Conservation (phyloP, 2,797 vertebrate species). For the Etheostoma nigrum region DNA sequence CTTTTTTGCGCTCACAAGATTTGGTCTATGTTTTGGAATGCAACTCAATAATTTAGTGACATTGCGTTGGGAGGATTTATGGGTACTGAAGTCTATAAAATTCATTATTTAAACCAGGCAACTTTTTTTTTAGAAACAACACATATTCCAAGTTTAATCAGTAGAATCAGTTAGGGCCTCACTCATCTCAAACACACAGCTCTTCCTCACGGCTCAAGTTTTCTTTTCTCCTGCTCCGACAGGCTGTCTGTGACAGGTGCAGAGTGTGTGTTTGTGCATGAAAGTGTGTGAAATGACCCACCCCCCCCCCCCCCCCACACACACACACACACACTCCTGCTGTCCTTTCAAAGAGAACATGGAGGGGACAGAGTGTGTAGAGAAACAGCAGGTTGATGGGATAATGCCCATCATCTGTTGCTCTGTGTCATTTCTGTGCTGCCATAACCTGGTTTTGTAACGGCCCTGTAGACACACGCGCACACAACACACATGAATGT, state of each 20-base stretch:
- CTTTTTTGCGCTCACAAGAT: too few species aligned
- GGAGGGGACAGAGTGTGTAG: constrained; percentile 81
- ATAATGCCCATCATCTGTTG: constrained; percentile 87
- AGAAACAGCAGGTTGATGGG: constrained; percentile 86
- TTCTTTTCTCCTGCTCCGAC: constrained; percentile 72
- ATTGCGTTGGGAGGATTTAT: neutral
- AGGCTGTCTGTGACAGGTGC: constrained; percentile 81
- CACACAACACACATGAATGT: constrained; percentile 25
- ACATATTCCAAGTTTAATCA: constrained; percentile 6
- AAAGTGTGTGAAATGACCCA: constrained; percentile 60
- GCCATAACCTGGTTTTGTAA: constrained; percentile 79
- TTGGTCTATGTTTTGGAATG: neutral
- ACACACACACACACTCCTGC: constrained; percentile 72
- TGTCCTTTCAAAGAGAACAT: constrained; percentile 81
- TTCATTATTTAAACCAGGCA: neutral
- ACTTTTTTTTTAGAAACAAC: neutral
- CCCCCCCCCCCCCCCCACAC: constrained; percentile 39
- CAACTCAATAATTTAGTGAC: neutral
- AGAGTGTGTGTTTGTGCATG: constrained; percentile 63
- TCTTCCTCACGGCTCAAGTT: constrained; percentile 71
- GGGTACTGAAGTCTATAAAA: neutral
- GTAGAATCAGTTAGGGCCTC: constrained; percentile 24
- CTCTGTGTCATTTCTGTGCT: constrained; percentile 83
- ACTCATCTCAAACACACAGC: constrained; percentile 39
- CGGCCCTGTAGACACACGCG: constrained; percentile 61